Evolutionary conservation across 2,888 invertebrate species (phyloP).

Genomic region (Andricus curvator): DNA sequence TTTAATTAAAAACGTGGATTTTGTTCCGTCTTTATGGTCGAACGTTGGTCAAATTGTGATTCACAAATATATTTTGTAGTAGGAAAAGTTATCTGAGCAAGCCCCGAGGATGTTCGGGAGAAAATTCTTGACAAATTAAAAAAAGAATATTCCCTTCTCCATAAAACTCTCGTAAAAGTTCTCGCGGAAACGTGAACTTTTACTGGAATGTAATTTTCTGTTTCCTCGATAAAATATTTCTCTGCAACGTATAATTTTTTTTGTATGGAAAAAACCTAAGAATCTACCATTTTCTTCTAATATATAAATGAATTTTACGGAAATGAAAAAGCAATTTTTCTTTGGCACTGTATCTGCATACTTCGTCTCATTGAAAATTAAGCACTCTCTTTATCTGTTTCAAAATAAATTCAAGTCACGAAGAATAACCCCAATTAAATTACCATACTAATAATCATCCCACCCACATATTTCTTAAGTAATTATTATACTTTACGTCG

Average conservation of each 20-base stretch:
- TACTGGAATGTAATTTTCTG: slow-evolving; percentile 1
- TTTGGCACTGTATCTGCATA: not conserved
- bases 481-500: slow-evolving; percentile 10
- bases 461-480: slow-evolving; percentile 9
- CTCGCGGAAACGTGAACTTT: not conserved
- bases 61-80: slow-evolving; percentile 38
- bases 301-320: too few species aligned
- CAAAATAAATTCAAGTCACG: not conserved
- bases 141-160: not conserved
- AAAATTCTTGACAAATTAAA: slow-evolving; percentile 5
- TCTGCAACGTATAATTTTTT: not conserved
- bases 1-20: slow-evolving; percentile 58
- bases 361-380: slow-evolving; percentile 6
- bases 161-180: not conserved
- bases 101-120: not conserved
- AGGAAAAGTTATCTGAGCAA: not conserved
- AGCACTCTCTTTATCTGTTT: slow-evolving; percentile 1
- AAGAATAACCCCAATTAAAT: slow-evolving; percentile 11
- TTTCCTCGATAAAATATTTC: not conserved
- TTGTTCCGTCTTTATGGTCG: slow-evolving; percentile 13
- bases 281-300: not conserved
- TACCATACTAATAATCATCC: slow-evolving; percentile 17
- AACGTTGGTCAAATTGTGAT: slow-evolving; percentile 55
- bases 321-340: not conserved
- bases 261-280: not conserved